These are phyloP conservation scores for Microcebus ravelobensis DNA, from an alignment of 2,113 vertebrate species.

Conservation along the genomic window DNA sequence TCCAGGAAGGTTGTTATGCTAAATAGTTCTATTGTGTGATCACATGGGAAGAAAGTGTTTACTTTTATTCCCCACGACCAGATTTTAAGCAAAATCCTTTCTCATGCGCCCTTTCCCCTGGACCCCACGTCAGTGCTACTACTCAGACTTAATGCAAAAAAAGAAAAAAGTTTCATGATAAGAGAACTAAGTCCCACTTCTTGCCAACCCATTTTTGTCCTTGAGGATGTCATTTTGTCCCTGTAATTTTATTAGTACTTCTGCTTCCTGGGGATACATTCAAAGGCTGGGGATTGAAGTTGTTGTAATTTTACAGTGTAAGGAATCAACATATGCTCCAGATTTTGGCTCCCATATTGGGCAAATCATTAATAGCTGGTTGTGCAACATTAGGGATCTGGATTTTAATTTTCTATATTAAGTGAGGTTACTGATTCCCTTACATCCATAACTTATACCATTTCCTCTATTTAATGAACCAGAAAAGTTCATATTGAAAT, in stretches of 20 bases:
- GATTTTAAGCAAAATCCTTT: neutral
- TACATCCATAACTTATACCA: neutral
- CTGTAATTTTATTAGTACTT: neutral
- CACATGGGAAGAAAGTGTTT: neutral
- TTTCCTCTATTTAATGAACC: neutral
- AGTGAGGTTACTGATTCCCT: neutral
- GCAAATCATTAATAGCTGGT: neutral
- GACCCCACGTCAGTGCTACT: neutral
- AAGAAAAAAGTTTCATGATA: neutral
- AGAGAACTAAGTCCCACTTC: neutral
- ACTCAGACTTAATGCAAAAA: neutral
- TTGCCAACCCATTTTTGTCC: neutral
- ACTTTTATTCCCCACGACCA: neutral
- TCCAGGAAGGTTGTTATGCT: neutral
- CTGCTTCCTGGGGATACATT: neutral
- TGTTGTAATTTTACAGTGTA: neutral
- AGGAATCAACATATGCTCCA: neutral
- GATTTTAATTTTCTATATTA: neutral
- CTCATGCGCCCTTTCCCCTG: fast-evolving
- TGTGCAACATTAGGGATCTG: neutral
- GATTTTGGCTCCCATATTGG: neutral
- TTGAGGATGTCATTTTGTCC: neutral
- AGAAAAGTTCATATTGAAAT: neutral
- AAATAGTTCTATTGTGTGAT: neutral
- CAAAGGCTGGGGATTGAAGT: neutral